Conservation (phyloP, 1,140 invertebrate genomes). For the Bicyclus anynana region DNA sequence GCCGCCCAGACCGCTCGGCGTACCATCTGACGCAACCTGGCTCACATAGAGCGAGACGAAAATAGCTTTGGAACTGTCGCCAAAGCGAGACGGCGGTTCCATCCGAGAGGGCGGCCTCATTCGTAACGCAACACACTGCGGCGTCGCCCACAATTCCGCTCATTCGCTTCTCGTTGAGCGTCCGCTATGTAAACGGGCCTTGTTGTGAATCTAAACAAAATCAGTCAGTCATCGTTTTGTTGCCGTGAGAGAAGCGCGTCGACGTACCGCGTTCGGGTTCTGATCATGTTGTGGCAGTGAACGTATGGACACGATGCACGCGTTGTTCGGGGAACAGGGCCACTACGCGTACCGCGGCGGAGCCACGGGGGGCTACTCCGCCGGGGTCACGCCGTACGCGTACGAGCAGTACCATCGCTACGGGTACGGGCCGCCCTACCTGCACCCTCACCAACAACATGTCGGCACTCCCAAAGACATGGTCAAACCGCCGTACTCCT, state of each 20-base stretch:
- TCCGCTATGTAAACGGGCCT: conserved; percentile 74
- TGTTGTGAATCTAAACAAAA: conserved; percentile 77
- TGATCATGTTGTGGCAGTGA: conserved; percentile 63
- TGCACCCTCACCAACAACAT: conserved; percentile 84
- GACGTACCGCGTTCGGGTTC: conserved; percentile 49
- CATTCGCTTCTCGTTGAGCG: conserved; percentile 71
- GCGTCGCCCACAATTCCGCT: conserved; percentile 54
- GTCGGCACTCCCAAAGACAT: conserved; percentile 86
- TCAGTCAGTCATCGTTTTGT: conserved; percentile 74
- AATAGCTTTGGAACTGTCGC: neutral
- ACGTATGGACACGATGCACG: conserved; percentile 83
- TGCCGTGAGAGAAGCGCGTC: conserved; percentile 59
- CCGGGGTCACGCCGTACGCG: conserved; percentile 77
- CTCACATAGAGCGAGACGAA: conserved; percentile 27
- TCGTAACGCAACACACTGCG: conserved; percentile 19
- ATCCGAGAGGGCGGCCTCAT: conserved; percentile 39
- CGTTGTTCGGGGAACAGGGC: conserved; percentile 91
- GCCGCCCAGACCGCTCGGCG: conserved; percentile 35
- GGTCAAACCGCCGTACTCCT: conserved; percentile 98
- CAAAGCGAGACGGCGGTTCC: conserved; percentile 31
- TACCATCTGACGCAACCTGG: conserved; percentile 16
- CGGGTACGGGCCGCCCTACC: conserved; percentile 81
- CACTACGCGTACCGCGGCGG: conserved; percentile 79
- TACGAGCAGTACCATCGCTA: conserved; percentile 88
- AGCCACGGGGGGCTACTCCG: conserved; percentile 67